These are phyloP conservation scores for Laodelphax striatellus DNA, from an alignment of 1,140 invertebrate species.

Conservation along the genomic window DNA sequence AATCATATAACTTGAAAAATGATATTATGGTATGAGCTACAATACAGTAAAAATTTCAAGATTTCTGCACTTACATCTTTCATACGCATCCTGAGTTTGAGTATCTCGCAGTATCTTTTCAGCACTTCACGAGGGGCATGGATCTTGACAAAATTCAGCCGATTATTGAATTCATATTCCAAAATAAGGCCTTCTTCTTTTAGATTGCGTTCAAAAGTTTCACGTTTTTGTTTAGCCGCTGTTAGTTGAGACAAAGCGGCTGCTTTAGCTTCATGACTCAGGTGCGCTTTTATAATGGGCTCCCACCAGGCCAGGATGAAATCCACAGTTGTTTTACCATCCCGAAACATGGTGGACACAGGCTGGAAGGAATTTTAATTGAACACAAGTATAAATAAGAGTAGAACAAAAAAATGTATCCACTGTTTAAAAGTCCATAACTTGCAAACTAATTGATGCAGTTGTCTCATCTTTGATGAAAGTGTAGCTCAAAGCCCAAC, in stretches of 20 bases:
- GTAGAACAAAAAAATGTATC: too few species aligned
- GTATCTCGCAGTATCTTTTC: slow-evolving; percentile 80
- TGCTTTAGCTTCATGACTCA: not conserved
- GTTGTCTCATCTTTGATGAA: too few species aligned
- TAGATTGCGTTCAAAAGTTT: slow-evolving; percentile 55
- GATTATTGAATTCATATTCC: slow-evolving; percentile 45
- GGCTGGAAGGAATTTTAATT: slow-evolving; percentile 6
- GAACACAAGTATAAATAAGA: not conserved
- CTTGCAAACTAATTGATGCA: too few species aligned
- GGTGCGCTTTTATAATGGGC: not conserved
- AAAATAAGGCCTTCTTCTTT: slow-evolving; percentile 52
- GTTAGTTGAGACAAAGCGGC: not conserved
- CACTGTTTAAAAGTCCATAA: too few species aligned
- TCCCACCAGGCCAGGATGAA: slow-evolving; percentile 21
- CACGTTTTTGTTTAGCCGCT: slow-evolving; percentile 14
- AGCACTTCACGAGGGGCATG: slow-evolving; percentile 79
- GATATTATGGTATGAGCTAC: too few species aligned
- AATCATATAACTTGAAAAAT: too few species aligned
- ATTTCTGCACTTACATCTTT: slow-evolving; percentile 48
- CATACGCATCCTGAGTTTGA: slow-evolving; percentile 91
- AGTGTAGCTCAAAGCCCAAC: too few species aligned
- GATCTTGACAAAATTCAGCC: slow-evolving; percentile 63
- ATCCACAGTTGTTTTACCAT: slow-evolving; percentile 15
- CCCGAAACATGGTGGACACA: slow-evolving; percentile 13
- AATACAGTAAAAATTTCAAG: too few species aligned